Evolutionary conservation across 2,113 vertebrate species (phyloP), one percentile per base, ranked within the genome.

Genomic region (Steatornis caripensis): DNA sequence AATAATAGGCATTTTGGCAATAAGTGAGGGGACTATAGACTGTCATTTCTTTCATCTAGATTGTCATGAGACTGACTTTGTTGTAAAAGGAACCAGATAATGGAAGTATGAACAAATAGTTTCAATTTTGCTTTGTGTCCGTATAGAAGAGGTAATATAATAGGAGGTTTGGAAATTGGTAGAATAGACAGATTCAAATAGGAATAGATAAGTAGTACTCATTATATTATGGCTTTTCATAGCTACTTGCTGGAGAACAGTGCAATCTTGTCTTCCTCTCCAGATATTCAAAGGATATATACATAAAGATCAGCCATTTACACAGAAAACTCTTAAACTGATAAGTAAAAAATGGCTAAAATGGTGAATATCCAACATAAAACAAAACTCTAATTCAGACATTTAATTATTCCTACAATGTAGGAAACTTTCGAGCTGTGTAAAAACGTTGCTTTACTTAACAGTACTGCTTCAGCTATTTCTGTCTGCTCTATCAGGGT

Each of bases 381-480:
- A 90, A 30, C 32, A 68, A 49, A 76, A 43, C 6, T 2, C 0
- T 49, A 49, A 64, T 46, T 70, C 43, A 88, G 27, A 68, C 12
- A 46, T 85, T 83, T 62, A 57, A 17, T 62, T 90, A 70, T 62
- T 92, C 26, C 60, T 68, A 30, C 12, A 79, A 23, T 1, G 1
- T 26, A n/a, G 29, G 23, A 62, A 87, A 26, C 18, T 39, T 94
- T 74, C 29, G 34, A 82, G 43, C 9, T 89, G 18, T 72, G 69
- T 55, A 87, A 94, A 83, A 84, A 11, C 9, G 24, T 70, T 58
- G 72, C 55, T 91, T 97, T 93, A 87, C 18, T 86, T 80, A 70
- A 78, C 39, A 91, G 84, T 96, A 81, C 13, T 62, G 7, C 46
- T 96, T 91, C 86, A 81, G 37, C 75, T 95, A 34, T 78, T 86